These are phyloP conservation scores for Fopius arisanus DNA, from an alignment of 1,140 invertebrate genomes.

Conservation along the genomic window DNA sequence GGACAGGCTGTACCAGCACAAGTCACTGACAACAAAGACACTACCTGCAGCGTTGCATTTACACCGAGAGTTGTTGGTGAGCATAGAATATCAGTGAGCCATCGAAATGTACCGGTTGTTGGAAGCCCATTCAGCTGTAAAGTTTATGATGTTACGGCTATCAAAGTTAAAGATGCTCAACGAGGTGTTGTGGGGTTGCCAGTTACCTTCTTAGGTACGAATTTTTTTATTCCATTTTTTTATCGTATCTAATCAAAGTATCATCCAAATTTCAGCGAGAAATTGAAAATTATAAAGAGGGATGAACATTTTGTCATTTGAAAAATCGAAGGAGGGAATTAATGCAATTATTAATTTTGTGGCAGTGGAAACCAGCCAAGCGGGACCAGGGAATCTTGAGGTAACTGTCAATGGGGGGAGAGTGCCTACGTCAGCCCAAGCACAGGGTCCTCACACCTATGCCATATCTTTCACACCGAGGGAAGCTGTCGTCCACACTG, in stretches of 20 bases:
- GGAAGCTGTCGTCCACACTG: slow-evolving; percentile 87
- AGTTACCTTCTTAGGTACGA: slow-evolving; percentile 91
- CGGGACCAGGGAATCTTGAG: slow-evolving; percentile 95
- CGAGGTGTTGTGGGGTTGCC: slow-evolving; percentile 91
- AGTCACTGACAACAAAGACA: slow-evolving; percentile 79
- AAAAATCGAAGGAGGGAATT: too few species aligned
- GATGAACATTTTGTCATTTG: too few species aligned
- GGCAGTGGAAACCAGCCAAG: slow-evolving; percentile 94
- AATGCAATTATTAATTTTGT: background rate
- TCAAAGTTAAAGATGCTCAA: slow-evolving; percentile 91
- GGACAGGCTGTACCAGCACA: slow-evolving; percentile 87
- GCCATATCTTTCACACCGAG: slow-evolving; percentile 96
- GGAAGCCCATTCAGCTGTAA: slow-evolving; percentile 93
- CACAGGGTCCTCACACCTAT: slow-evolving; percentile 93
- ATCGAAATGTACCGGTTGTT: slow-evolving; percentile 78
- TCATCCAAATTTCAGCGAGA: too few species aligned
- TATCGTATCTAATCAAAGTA: too few species aligned
- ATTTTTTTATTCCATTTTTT: slow-evolving; percentile 19
- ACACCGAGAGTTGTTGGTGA: slow-evolving; percentile 87
- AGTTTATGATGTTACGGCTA: slow-evolving; percentile 94
- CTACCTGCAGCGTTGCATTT: slow-evolving; percentile 86
- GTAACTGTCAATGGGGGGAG: slow-evolving; percentile 96
- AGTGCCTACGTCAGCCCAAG: slow-evolving; percentile 93
- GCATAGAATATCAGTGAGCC: slow-evolving; percentile 86
- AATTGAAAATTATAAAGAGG: too few species aligned